Conservation (phyloP, 92 coral and sea anemone genomes). For the Pocillopora meandrina region DNA sequence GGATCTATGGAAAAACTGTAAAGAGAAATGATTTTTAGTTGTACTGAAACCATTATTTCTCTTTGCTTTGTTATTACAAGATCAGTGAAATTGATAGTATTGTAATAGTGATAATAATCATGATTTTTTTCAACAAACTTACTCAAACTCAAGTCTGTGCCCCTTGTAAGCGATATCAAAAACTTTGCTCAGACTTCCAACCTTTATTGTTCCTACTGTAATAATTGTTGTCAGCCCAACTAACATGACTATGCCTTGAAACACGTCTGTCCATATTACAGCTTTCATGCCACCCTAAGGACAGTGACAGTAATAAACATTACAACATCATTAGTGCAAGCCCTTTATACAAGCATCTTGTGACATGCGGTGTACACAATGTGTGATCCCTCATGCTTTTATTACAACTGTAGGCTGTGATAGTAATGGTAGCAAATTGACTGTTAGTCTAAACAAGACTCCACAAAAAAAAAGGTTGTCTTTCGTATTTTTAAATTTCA, state of each 20-base stretch:
- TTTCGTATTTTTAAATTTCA: no score
- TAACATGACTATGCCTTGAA: conserved; percentile 74
- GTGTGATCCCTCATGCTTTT: no score
- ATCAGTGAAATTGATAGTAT: not conserved
- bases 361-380: no score
- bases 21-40: not conserved
- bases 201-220: conserved; percentile 57
- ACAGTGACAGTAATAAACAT: not conserved
- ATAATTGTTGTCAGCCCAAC: conserved; percentile 59
- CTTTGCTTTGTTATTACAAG: not conserved
- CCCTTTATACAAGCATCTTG: not conserved
- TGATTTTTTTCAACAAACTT: conserved; percentile 19
- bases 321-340: not conserved
- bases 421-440: no score
- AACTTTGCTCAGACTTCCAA: conserved; percentile 65
- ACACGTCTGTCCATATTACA: conserved; percentile 79
- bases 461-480: no score
- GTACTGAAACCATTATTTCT: not conserved
- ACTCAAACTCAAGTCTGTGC: conserved; percentile 61
- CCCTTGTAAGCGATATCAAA: conserved; percentile 63
- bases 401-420: no score
- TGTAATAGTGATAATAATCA: no score
- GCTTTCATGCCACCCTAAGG: conserved; percentile 83
- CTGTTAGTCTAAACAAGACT: no score
- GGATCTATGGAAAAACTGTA: conserved; percentile 67